Conservation (phyloP, 2,797 vertebrate genomes). For the Fundulus diaphanus region DNA sequence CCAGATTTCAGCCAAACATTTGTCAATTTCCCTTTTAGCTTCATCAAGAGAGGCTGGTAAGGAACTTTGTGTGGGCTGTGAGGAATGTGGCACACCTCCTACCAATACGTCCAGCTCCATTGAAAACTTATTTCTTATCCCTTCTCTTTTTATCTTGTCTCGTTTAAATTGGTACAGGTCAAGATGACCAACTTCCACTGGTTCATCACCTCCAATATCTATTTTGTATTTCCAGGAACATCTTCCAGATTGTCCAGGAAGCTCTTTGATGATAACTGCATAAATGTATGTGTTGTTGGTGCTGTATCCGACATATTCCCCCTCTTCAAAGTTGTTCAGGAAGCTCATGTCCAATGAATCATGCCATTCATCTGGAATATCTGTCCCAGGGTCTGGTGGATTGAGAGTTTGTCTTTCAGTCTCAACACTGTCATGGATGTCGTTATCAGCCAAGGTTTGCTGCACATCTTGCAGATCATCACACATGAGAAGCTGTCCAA, state of each 20-base stretch:
- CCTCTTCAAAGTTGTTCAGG: conserved; percentile 82
- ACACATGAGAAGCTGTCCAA: conserved; percentile 78
- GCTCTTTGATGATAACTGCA: conserved; percentile 76
- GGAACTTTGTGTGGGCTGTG: conserved; percentile 31
- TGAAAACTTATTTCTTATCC: conserved; percentile 9
- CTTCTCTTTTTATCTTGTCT: conserved; percentile 30
- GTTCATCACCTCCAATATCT: conserved; percentile 67
- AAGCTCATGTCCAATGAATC: conserved; percentile 83
- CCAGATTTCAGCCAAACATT: conserved; percentile 77
- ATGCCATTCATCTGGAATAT: conserved; percentile 79
- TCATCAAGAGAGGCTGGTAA: conserved; percentile 70
- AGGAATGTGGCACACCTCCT: conserved; percentile 37
- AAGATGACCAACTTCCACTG: conserved; percentile 74
- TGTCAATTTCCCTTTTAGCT: conserved; percentile 83
- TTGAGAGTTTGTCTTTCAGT: conserved; percentile 6
- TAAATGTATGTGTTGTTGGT: conserved; percentile 70
- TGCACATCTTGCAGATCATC: conserved; percentile 62
- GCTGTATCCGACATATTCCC: conserved; percentile 82
- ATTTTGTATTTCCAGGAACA: conserved; percentile 74
- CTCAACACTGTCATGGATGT: conserved; percentile 65
- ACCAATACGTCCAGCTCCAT: conserved; percentile 52
- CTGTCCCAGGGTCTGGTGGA: conserved; percentile 70
- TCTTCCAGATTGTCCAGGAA: conserved; percentile 47
- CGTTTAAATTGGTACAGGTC: conserved; percentile 84
- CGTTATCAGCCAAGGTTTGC: conserved; percentile 60